phyloP scores from a whole-genome alignment of 1,140 invertebrate species.

The Vollenhovia emeryi region DNA sequence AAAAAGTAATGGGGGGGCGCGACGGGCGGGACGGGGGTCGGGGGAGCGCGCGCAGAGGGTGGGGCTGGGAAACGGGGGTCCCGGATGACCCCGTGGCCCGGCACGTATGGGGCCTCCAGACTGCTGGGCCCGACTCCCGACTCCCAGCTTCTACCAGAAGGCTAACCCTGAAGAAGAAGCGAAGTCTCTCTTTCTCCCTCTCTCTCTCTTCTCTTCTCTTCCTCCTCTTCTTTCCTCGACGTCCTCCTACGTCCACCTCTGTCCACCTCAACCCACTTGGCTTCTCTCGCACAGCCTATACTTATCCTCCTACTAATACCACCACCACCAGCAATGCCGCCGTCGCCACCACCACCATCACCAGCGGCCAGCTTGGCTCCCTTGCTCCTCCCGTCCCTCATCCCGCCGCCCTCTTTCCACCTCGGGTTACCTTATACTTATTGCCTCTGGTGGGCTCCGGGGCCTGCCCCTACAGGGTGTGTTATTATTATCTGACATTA shows the following conservation, averaged over 20 bases:
- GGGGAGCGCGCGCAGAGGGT: constrained; percentile 52
- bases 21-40: constrained; percentile 41
- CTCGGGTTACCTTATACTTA: constrained; percentile 84
- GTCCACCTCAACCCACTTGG: constrained; percentile 69
- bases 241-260: constrained; percentile 59
- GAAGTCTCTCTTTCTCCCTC: constrained; percentile 57
- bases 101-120: constrained; percentile 83
- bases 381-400: constrained; percentile 19
- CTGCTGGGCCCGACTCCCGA: constrained; percentile 82
- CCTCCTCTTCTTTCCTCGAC: constrained; percentile 59
- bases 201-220: neutral
- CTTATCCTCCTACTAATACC: constrained; percentile 85
- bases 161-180: constrained; percentile 75
- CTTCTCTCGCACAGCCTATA: constrained; percentile 82
- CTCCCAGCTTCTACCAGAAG: constrained; percentile 77
- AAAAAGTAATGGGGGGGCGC: constrained; percentile 64
- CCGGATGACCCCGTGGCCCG: constrained; percentile 82
- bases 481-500: constrained; percentile 86
- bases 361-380: constrained; percentile 42
- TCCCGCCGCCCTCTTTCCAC: constrained; percentile 53
- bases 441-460: constrained; percentile 79
- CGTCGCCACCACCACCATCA: constrained; percentile 62
- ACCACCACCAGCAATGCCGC: constrained; percentile 79
- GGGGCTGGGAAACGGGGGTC: constrained; percentile 77
- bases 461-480: constrained; percentile 79